phyloP scores from a whole-genome alignment of 2,888 invertebrate species.

The Tachina fera region DNA sequence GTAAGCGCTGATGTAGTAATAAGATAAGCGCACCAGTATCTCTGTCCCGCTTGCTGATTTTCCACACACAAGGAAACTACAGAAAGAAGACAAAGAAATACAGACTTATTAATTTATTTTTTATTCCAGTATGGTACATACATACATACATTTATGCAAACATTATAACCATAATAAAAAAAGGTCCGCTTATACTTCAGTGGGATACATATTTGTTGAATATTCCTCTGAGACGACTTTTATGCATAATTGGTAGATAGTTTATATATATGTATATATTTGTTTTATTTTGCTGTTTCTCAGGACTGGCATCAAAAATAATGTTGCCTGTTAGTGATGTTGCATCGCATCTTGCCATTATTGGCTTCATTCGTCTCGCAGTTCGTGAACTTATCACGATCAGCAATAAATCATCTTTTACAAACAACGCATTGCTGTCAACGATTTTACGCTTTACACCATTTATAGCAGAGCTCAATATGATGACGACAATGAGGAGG shows the following conservation, averaged over 20 bases:
- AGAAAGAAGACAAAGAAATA: constrained; percentile 19
- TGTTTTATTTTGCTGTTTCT: constrained; percentile 33
- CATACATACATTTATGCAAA: constrained; percentile 33
- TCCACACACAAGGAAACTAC: background rate
- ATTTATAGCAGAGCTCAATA: constrained; percentile 44
- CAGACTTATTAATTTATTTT: constrained; percentile 61
- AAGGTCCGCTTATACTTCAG: constrained; percentile 13
- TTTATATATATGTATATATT: constrained; percentile 10
- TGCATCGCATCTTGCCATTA: constrained; percentile 44
- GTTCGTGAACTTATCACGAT: constrained; percentile 74
- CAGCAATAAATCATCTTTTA: constrained; percentile 76
- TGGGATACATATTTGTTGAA: constrained; percentile 34
- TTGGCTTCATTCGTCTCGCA: constrained; percentile 51
- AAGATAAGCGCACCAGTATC: constrained; percentile 59
- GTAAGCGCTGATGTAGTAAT: constrained; percentile 73
- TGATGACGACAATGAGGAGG: constrained; percentile 25
- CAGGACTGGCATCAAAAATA: constrained; percentile 44
- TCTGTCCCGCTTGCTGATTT: constrained; percentile 31
- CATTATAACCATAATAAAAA: constrained; percentile 46
- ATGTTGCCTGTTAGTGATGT: constrained; percentile 65
- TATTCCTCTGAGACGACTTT: constrained; percentile 62
- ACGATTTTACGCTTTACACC: constrained; percentile 73
- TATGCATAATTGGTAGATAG: constrained; percentile 69
- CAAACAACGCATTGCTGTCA: constrained; percentile 74
- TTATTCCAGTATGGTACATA: constrained; percentile 13